Evolutionary conservation across 2,888 invertebrate species (phyloP), one percentile per base, ranked within the genome.

Genomic region (Platycheirus albimanus): DNA sequence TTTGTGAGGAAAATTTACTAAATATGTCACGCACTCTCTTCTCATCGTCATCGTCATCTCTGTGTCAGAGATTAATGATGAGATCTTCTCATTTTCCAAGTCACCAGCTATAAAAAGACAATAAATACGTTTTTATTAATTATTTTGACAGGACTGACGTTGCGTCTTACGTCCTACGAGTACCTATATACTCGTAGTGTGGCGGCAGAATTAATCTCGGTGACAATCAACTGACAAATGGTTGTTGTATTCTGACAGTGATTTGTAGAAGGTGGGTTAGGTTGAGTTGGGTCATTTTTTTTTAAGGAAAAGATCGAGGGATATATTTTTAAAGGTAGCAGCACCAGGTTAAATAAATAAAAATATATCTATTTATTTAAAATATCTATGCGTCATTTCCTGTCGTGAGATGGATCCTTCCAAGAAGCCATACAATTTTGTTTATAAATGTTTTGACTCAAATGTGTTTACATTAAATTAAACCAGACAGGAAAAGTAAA

Each of bases 211-310:
- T 83, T 78, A 78, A 78, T 83, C 83, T 74, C 15, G 49, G 38
- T 74, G 83, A 83, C 83, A 83, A 64, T 74, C 83, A 64, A 78
- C 83, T 83, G 83, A 83, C 83, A 83, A 83, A 83, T 83, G 69
- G 38, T 69, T 74, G 56, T 64, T 66, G 56, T 56, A 63, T 20
- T 45, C 56, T 56, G 78, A 56, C 51, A 72, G 69, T 52, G 72
- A 74, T 78, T 69, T 69, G 72, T 83, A 47, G 63, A 67, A 43
- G 72, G 47, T 17, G n/a, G 17, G 17, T 52, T 43, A 11, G 13
- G 24, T 58, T 45, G 61, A 45, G 61, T 61, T 45, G 19, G 61
- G 61, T 61, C 61, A 13, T 33, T 52, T 47, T 15, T n/a, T 67
- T 69, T 19, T n/a, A n/a, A 10, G 33, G 24, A 63, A 49, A 30